A percentile compares a stretch with the other conserved stretches of the same genome.
Evolutionary conservation across 2,797 vertebrate species (phyloP).

Genomic region (Tenualosa ilisha): DNA sequence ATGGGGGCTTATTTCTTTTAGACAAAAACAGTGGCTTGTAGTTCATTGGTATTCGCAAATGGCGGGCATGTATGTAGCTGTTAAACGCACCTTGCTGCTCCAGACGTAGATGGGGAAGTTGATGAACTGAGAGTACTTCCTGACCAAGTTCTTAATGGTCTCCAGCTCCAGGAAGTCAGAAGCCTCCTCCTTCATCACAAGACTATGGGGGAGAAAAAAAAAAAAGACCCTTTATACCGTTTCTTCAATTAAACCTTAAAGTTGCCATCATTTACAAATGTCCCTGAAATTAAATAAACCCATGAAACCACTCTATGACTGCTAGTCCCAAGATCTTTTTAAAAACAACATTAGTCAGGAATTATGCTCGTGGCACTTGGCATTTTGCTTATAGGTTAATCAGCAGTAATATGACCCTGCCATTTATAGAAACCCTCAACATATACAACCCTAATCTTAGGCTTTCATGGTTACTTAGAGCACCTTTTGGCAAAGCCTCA

Average conservation of each 20-base stretch:
- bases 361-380: background rate
- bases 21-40: too few species aligned
- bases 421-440: background rate
- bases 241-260: background rate
- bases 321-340: background rate
- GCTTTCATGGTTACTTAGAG: background rate
- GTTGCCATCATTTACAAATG: background rate
- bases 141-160: conserved; percentile 95
- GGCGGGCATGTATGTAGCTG: background rate
- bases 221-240: background rate
- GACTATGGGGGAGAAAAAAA: conserved; percentile 64
- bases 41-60: too few species aligned
- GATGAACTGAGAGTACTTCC: conserved; percentile 97
- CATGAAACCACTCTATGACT: background rate
- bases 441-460: background rate
- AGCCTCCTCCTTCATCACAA: conserved; percentile 97
- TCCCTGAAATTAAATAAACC: background rate
- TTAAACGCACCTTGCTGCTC: conserved; percentile 91
- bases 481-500: background rate
- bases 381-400: background rate
- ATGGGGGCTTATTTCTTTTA: background rate
- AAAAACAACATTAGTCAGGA: background rate
- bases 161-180: conserved; percentile 97
- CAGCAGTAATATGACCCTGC: background rate
- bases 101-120: conserved; percentile 99